A percentile compares a stretch with the other conserved stretches of the same genome.
Conservation (phyloP, 1,140 invertebrate species). For the Drosophila triauraria region DNA sequence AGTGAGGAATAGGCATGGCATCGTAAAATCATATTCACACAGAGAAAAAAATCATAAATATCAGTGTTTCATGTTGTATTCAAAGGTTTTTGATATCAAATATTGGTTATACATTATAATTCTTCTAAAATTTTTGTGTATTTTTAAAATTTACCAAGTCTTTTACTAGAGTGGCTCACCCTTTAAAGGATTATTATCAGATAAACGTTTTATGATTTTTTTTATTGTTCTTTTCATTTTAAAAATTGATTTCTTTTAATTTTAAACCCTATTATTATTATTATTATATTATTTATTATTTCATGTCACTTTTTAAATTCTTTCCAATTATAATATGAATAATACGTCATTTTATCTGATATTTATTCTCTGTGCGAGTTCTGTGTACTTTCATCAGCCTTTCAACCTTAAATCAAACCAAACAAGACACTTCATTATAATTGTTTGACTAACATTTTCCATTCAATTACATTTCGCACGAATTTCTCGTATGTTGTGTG, state of each 20-base stretch:
- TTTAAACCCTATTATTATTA: no score
- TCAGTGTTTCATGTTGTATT: not conserved
- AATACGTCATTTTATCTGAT: no score
- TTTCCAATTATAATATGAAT: no score
- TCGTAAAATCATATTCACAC: slow-evolving; percentile 1
- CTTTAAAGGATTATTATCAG: no score
- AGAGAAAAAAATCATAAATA: not conserved
- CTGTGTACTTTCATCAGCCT: slow-evolving; percentile 20
- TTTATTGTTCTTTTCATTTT: no score
- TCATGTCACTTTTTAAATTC: no score
- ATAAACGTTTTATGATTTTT: no score
- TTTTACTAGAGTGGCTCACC: no score
- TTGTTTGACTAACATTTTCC: slow-evolving; percentile 67
- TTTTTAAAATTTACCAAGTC: not conserved
- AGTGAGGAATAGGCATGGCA: not conserved
- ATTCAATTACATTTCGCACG: slow-evolving; percentile 66
- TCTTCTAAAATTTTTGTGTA: not conserved
- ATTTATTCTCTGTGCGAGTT: slow-evolving; percentile 20
- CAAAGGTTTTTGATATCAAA: not conserved
- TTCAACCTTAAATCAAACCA: slow-evolving; percentile 20
- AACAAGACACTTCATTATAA: slow-evolving; percentile 60
- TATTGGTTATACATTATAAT: not conserved
- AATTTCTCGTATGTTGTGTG: slow-evolving; percentile 26
- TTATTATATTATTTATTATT: no score
- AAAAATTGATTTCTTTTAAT: no score